Percentiles rank a stretch among this genome's conserved stretches.
Evolutionary conservation across 2,888 invertebrate genomes (phyloP).

Genomic region (Criorhina ranunculi): DNA sequence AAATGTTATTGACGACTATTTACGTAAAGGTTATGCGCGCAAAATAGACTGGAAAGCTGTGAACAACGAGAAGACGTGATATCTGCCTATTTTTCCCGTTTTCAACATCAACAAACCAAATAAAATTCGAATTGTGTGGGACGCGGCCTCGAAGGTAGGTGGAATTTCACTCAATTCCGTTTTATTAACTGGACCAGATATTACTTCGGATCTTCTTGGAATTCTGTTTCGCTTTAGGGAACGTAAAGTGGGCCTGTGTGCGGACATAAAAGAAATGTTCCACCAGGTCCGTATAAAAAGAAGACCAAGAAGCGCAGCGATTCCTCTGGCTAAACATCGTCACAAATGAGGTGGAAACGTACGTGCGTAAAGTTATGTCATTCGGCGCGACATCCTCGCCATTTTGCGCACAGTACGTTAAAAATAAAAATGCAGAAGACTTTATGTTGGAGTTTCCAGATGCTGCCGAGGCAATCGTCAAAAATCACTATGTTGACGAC

Average conservation of each 20-base stretch:
- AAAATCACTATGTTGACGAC: too few relatives aligned
- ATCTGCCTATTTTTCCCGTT: slow-evolving; percentile 22
- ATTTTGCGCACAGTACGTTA: slow-evolving; percentile 18
- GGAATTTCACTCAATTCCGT: slow-evolving; percentile 79
- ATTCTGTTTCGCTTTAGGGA: slow-evolving; percentile 32
- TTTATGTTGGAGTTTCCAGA: not conserved
- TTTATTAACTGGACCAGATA: slow-evolving; percentile 76
- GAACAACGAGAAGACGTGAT: slow-evolving; percentile 30
- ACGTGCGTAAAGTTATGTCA: slow-evolving; percentile 73
- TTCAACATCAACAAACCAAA: slow-evolving; percentile 10
- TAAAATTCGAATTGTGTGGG: slow-evolving; percentile 5
- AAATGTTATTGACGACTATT: too few relatives aligned
- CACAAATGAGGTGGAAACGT: slow-evolving; percentile 23
- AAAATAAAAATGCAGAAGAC: slow-evolving; percentile 11
- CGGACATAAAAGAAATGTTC: too few relatives aligned
- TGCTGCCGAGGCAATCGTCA: too few relatives aligned
- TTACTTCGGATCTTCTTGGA: not conserved
- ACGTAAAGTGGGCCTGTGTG: slow-evolving; percentile 29
- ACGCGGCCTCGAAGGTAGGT: slow-evolving; percentile 32
- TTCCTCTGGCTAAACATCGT: slow-evolving; percentile 18
- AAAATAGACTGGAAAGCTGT: not conserved
- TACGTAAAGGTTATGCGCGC: slow-evolving; percentile 27
- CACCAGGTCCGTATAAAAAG: not conserved
- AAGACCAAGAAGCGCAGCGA: slow-evolving; percentile 26
- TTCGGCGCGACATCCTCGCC: slow-evolving; percentile 27